Percentiles rank a stretch among this genome's conserved stretches.
Conservation (phyloP, 2,113 vertebrate species). For the Aythya baeri region DNA sequence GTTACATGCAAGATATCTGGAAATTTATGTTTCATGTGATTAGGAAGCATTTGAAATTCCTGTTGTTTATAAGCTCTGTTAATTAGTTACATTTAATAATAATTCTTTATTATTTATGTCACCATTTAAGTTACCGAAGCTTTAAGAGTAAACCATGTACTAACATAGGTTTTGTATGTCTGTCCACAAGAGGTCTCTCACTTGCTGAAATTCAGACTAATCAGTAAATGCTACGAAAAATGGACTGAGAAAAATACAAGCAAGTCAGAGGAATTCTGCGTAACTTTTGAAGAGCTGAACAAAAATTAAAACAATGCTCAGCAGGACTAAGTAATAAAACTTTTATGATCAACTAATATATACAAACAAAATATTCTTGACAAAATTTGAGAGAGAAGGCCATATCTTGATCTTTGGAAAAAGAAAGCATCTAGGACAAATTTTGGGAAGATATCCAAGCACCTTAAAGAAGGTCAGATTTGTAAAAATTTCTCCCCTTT, state of each 20-base stretch:
- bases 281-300: background rate
- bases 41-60: background rate
- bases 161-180: background rate
- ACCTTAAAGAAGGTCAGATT: background rate
- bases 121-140: background rate
- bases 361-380: background rate
- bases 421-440: background rate
- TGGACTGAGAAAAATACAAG: background rate
- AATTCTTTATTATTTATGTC: background rate
- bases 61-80: background rate
- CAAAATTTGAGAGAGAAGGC: background rate
- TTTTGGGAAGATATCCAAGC: background rate
- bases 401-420: accelerated
- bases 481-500: background rate
- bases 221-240: background rate
- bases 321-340: background rate
- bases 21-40: background rate
- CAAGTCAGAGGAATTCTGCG: background rate
- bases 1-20: background rate
- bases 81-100: background rate
- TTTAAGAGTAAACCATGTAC: background rate
- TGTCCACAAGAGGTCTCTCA: slow-evolving; percentile 60
- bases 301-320: background rate
- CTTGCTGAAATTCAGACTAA: background rate
- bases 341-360: background rate